These are phyloP conservation scores for Apus apus DNA, from an alignment of 2,113 vertebrate species.

Conservation along the genomic window DNA sequence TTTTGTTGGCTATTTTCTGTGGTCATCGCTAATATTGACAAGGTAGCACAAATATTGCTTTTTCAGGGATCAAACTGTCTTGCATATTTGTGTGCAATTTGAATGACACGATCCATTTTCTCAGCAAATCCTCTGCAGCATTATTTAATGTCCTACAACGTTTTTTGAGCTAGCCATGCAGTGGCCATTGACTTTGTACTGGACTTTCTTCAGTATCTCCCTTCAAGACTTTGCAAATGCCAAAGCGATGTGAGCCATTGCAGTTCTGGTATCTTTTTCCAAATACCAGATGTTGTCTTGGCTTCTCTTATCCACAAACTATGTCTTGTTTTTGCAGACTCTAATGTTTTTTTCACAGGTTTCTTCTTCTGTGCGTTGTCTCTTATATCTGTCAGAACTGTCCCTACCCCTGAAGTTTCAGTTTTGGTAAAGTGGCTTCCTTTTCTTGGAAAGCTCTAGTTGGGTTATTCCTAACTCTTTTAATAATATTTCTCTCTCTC, in stretches of 20 bases:
- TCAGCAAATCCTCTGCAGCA: not conserved
- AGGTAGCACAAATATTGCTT: not conserved
- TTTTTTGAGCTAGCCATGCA: not conserved
- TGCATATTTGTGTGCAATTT: not conserved
- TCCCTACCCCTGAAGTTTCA: not conserved
- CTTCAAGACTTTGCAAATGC: conserved; percentile 9
- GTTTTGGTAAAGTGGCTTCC: not conserved
- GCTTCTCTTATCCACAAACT: not conserved
- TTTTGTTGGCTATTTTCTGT: not conserved
- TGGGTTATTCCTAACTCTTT: not conserved
- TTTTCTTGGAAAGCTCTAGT: not conserved
- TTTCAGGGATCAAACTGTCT: not conserved
- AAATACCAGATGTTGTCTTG: conserved; percentile 28
- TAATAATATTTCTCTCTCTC: not conserved
- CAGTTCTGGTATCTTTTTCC: conserved; percentile 21
- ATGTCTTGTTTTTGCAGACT: not conserved
- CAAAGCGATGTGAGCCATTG: conserved; percentile 20
- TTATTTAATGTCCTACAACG: not conserved
- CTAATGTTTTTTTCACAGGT: not conserved
- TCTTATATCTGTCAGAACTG: not conserved
- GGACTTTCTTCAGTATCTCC: conserved; percentile 4
- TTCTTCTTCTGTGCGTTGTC: not conserved
- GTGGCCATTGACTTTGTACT: not conserved
- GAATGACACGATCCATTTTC: not conserved
- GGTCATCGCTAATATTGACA: not conserved